phyloP scores from a whole-genome alignment of 2,113 vertebrate genomes.

The Clupea harengus region DNA sequence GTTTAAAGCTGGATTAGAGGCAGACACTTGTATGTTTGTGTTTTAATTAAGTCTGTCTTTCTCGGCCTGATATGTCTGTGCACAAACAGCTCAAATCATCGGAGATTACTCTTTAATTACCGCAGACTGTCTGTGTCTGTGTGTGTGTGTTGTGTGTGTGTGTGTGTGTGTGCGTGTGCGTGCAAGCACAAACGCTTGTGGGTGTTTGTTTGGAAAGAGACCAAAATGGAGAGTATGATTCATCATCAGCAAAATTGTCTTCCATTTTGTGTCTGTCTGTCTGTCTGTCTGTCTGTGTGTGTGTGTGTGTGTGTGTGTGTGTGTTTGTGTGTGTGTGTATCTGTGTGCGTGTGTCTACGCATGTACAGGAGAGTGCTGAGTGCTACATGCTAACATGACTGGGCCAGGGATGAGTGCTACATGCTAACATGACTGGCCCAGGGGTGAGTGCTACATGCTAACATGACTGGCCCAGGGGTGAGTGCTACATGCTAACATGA shows the following conservation, averaged over 20 bases:
- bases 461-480: too few relatives aligned
- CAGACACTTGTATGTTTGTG: slow-evolving; percentile 14
- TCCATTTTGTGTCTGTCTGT: too few relatives aligned
- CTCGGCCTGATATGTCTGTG: background rate
- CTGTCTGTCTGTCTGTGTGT: background rate
- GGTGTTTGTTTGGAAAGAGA: background rate
- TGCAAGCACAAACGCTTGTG: background rate
- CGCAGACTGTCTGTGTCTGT: background rate
- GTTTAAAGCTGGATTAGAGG: slow-evolving; percentile 12
- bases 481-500: too few relatives aligned
- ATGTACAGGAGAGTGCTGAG: too few relatives aligned
- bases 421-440: too few relatives aligned
- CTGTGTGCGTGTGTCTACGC: too few relatives aligned
- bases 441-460: too few relatives aligned
- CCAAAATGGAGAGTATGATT: background rate
- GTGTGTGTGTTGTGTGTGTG: background rate
- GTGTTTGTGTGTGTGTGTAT: too few relatives aligned
- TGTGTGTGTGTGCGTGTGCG: background rate
- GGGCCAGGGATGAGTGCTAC: too few relatives aligned
- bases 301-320: too few relatives aligned
- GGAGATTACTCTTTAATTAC: slow-evolving; percentile 41
- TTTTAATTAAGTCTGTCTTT: slow-evolving; percentile 40
- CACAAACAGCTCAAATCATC: slow-evolving; percentile 17
- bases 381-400: too few relatives aligned
- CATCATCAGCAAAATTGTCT: background rate